These are phyloP conservation scores for Allacma fusca DNA, from an alignment of 2,888 invertebrate species.

Conservation along the genomic window DNA sequence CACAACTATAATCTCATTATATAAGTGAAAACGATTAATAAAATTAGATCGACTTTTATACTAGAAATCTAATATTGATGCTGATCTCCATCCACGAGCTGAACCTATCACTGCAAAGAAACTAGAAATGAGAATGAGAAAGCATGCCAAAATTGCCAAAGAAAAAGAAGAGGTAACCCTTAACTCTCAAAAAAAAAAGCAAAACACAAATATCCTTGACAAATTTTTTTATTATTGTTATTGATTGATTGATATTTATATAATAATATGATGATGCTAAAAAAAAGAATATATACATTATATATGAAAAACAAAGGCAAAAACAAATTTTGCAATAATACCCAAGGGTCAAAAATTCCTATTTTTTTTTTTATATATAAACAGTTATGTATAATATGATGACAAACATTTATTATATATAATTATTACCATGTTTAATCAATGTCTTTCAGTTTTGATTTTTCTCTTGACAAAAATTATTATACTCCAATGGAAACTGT, in stretches of 20 bases:
- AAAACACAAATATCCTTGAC: slow-evolving; percentile 25
- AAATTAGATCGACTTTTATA: slow-evolving; percentile 36
- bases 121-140: slow-evolving; percentile 58
- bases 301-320: no score
- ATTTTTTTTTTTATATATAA: no score
- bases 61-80: slow-evolving; percentile 39
- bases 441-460: no score
- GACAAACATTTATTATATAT: no score
- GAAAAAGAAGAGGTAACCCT: slow-evolving; percentile 31
- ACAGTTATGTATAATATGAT: no score
- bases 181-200: slow-evolving; percentile 8
- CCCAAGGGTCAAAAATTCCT: neutral
- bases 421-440: no score
- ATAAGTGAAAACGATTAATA: slow-evolving; percentile 12
- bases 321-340: slow-evolving; percentile 9
- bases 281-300: no score
- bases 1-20: neutral
- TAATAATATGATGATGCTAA: neutral
- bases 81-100: slow-evolving; percentile 46
- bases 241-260: slow-evolving; percentile 4
- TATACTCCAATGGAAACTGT: no score
- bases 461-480: no score
- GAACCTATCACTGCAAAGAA: slow-evolving; percentile 60
- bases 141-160: slow-evolving; percentile 27
- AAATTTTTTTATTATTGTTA: neutral